Base-by-base conservation (phyloP, 2,113 vertebrate species). In the Tiliqua scincoides region DNA sequence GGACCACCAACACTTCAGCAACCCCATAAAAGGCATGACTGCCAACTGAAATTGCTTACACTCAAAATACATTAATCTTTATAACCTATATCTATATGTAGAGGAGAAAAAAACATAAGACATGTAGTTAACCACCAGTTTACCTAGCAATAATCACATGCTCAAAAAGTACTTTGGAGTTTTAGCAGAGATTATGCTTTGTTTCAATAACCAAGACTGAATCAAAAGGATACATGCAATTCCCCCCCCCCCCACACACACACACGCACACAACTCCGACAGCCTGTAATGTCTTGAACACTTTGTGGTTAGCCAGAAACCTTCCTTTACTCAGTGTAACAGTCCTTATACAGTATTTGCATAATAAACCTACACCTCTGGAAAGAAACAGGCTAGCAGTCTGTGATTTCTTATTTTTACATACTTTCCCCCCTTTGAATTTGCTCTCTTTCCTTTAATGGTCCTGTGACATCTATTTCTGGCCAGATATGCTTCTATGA, bases 381-480 rank as follows among this genome's bases (percentile, higher is more conserved):
- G 27, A 67, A 4, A 32, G 57, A 78, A 83, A 79, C 14, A 20
- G 80, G 88, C 82, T 54, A 89, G 32, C 59, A 79, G 23, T 73
- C 65, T 62, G 30, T 82, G 70, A 92, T 85, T 67, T 91, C 83
- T 89, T 89, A 77, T 84, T 88, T 74, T 90, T 79, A 77, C 84
- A 80, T 89, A 25, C 68, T 89, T 88, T 87, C 57, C 65, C 88
- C 43, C 17, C 70, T 82, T 54, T 1, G 82, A 90, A 87, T 92
- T 85, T 57, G 12, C 83, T 93, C 89, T 90, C 84, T 90, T 92
- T 83, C 87, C 90, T 85, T 82, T 91, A 91, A 89, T 81, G 79
- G 88, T 88, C 43, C 54, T 83, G 79, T 43, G 84, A 74, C 72
- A 71, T 93, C 93, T 92, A 84, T 87, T 93, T 89, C 67, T 92